Conservation (phyloP, 2,888 invertebrate species). For the Anarsia innoxiella region DNA sequence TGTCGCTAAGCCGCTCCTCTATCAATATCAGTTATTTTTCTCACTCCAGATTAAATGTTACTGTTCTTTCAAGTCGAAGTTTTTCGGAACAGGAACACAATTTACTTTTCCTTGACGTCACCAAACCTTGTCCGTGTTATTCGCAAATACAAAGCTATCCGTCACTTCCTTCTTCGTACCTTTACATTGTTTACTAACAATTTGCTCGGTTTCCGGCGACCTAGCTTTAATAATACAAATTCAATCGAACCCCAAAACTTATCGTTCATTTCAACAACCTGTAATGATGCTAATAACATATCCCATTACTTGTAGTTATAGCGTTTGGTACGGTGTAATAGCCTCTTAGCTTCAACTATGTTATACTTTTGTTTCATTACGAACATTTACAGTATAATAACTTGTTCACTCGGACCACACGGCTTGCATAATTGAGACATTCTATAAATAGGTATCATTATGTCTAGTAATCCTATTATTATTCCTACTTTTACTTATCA, state of each 20-base stretch:
- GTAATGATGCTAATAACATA: slow-evolving; percentile 60
- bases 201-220: slow-evolving; percentile 14
- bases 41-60: slow-evolving; percentile 18
- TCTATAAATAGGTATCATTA: slow-evolving; percentile 50
- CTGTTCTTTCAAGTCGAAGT: no score
- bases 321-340: slow-evolving; percentile 54
- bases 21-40: slow-evolving; percentile 42
- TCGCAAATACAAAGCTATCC: not conserved
- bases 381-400: slow-evolving; percentile 40
- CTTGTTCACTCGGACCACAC: slow-evolving; percentile 56
- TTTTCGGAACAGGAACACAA: not conserved
- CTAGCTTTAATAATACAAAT: slow-evolving; percentile 26
- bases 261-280: slow-evolving; percentile 52
- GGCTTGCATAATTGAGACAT: slow-evolving; percentile 62
- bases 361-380: slow-evolving; percentile 52
- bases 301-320: slow-evolving; percentile 60
- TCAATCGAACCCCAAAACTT: slow-evolving; percentile 41
- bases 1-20: slow-evolving; percentile 39
- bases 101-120: not conserved
- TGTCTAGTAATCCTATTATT: slow-evolving; percentile 38
- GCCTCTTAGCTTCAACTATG: slow-evolving; percentile 61
- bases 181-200: slow-evolving; percentile 3
- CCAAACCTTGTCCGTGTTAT: not conserved
- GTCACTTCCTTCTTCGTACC: not conserved
- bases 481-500: slow-evolving; percentile 31